phyloP scores from a whole-genome alignment of 2,113 vertebrate genomes.

The Poecile atricapillus region DNA sequence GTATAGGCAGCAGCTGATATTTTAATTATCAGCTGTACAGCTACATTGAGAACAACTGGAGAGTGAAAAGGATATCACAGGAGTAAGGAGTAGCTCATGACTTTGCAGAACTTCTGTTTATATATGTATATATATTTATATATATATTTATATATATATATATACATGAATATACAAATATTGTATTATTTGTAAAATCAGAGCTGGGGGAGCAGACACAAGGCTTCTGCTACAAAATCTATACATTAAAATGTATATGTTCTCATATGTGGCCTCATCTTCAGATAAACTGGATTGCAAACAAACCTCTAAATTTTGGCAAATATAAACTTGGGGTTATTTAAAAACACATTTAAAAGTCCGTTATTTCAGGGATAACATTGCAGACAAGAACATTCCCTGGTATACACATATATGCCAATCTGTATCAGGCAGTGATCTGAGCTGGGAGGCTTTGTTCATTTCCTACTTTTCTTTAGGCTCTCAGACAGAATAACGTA shows the following conservation, averaged over 20 bases:
- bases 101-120: background rate
- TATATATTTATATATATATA: too few species aligned
- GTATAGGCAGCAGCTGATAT: background rate
- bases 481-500: background rate
- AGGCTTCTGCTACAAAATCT: background rate
- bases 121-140: too few species aligned
- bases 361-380: background rate
- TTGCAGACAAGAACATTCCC: background rate
- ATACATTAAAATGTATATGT: rapidly evolving
- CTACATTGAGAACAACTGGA: background rate
- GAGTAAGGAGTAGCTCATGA: background rate
- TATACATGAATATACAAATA: too few species aligned
- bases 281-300: background rate
- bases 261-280: background rate
- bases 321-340: background rate
- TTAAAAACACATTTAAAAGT: background rate
- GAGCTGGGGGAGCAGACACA: background rate
- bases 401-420: background rate
- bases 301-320: background rate
- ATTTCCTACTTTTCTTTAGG: background rate
- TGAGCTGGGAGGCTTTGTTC: background rate
- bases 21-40: background rate
- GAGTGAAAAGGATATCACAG: background rate
- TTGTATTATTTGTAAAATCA: background rate
- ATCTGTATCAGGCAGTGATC: background rate